Conservation (phyloP, 1,140 invertebrate genomes). For the Meteorus sp. region DNA sequence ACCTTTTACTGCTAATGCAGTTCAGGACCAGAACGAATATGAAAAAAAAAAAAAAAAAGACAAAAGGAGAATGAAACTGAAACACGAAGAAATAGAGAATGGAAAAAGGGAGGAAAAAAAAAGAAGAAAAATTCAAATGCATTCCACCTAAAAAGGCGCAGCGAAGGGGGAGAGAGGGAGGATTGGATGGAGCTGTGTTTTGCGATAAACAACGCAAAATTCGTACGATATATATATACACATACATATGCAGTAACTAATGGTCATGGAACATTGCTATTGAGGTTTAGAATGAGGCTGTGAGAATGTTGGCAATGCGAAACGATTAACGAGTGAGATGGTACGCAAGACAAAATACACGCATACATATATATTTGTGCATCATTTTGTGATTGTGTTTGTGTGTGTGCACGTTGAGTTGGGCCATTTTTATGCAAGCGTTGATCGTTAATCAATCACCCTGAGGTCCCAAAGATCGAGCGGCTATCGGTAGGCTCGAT, state of each 20-base stretch:
- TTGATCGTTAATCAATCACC: constrained; percentile 50
- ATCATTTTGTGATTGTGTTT: background rate
- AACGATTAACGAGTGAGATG: too few species aligned
- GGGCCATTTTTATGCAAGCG: constrained; percentile 47
- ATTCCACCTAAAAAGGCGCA: background rate
- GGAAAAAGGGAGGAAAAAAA: background rate
- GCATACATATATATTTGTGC: too few species aligned
- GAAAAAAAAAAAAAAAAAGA: background rate
- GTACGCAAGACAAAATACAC: background rate
- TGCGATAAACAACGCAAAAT: background rate
- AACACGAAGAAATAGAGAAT: background rate
- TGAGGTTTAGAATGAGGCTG: constrained; percentile 1
- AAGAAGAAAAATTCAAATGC: too few species aligned
- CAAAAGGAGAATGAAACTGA: background rate
- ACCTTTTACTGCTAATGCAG: too few species aligned
- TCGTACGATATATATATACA: too few species aligned
- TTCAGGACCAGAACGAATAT: background rate
- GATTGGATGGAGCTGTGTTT: background rate
- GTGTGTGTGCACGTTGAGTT: constrained; percentile 15
- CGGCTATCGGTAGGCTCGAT: constrained; percentile 32
- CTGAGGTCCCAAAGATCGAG: constrained; percentile 26
- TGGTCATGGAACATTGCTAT: too few species aligned
- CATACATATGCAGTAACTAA: too few species aligned
- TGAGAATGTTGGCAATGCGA: background rate
- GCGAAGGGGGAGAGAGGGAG: constrained; percentile 1